These are phyloP conservation scores for Bombus vancouverensis DNA, from an alignment of 1,140 invertebrate genomes.

Conservation along the genomic window DNA sequence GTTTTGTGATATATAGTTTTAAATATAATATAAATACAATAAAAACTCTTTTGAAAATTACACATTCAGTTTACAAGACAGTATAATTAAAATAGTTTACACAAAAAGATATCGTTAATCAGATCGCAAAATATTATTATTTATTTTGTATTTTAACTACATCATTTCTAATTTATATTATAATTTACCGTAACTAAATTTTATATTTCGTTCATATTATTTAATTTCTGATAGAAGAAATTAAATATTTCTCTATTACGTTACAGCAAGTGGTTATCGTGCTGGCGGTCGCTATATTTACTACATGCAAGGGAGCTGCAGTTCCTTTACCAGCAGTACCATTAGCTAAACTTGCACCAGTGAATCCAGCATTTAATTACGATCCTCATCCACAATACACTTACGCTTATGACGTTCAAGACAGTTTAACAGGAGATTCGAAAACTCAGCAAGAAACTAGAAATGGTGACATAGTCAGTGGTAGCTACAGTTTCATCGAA, in stretches of 20 bases:
- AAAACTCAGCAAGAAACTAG: constrained; percentile 86
- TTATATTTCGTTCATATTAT: neutral
- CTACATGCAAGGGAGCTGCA: constrained; percentile 57
- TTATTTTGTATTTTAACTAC: too few relatives aligned
- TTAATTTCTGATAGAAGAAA: too few relatives aligned
- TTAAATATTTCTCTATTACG: neutral
- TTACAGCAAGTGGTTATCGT: constrained; percentile 55
- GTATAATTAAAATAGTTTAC: neutral
- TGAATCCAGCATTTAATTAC: constrained; percentile 65
- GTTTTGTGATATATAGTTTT: neutral
- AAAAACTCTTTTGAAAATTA: neutral
- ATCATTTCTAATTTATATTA: too few relatives aligned
- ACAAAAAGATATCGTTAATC: neutral
- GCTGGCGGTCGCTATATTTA: constrained; percentile 46
- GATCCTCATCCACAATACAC: constrained; percentile 85
- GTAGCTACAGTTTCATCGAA: constrained; percentile 80
- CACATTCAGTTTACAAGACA: neutral
- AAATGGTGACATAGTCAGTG: constrained; percentile 84
- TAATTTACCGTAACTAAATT: neutral
- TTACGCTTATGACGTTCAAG: constrained; percentile 86
- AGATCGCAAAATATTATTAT: neutral
- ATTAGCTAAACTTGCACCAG: constrained; percentile 34
- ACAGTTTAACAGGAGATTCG: constrained; percentile 86
- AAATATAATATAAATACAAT: neutral
- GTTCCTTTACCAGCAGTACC: constrained; percentile 61